Evolutionary conservation across 2,888 invertebrate species (phyloP), one percentile per base, ranked within the genome.

Genomic region (Himalopsyche anomala): DNA sequence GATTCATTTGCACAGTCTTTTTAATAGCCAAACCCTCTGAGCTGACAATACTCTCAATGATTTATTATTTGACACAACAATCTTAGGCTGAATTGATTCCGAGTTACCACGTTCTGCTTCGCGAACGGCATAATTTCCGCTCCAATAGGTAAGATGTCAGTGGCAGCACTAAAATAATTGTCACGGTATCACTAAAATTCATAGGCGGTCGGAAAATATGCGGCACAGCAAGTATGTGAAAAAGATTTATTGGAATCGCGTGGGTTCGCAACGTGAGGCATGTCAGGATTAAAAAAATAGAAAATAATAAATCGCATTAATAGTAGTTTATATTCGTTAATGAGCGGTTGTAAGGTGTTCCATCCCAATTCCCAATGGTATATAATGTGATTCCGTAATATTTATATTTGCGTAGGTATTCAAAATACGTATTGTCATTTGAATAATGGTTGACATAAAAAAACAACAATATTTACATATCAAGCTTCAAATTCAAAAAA

Each of bases 141-240:
- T 74, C 74, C 74, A 74, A 74, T 74, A 74, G 74, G 74, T 38
- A 38, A 74, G 36, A 74, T 36, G 74, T 36, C 74, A 74, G 74
- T 74, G 74, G 74, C 74, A 74, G 38, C 74, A 74, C 74, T 74
- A 38, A 74, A 74, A 74, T 36, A 36, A 38, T 74, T 74, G 12
- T 74, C 74, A 74, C 74, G 74, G 74, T 12, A 15, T 36, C 38
- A 74, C 74, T 38, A 74, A 74, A 74, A 74, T n/a, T 36, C 62
- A 62, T 62, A 12, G 6, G 11, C 74, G 12, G 74, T 15, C 12
- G 74, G 74, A 36, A 74, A 74, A 12, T 74, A 38, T 28, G 62
- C 62, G 62, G n/a, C n/a, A 55, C 6, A 55, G 12, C 5, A 19
- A 62, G 62, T 38, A 74, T 19, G 36, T 12, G 74, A 74, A 74